A percentile compares a stretch with the other conserved stretches of the same genome.
These are phyloP conservation scores for Ailurus styani DNA, from an alignment of 2,113 vertebrate species.

Conservation along the genomic window DNA sequence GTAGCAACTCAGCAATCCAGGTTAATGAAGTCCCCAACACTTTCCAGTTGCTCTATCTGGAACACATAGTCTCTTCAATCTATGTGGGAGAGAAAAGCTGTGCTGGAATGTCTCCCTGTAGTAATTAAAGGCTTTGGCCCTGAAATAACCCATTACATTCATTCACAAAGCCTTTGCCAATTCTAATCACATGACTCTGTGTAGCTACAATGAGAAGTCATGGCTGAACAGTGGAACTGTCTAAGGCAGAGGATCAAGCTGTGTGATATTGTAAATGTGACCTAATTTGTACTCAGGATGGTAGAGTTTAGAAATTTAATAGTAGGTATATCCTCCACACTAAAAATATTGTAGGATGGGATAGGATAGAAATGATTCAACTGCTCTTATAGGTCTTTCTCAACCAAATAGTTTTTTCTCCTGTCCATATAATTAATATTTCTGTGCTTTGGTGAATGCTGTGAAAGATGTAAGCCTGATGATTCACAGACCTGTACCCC, in stretches of 20 bases:
- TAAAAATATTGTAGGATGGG: not conserved
- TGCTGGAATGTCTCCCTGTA: not conserved
- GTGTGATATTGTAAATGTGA: not conserved
- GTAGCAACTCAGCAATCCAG: not conserved
- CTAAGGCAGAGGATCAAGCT: not conserved
- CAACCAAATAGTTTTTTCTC: not conserved
- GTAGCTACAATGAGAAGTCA: not conserved
- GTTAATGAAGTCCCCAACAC: not conserved
- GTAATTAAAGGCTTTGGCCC: not conserved
- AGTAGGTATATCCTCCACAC: not conserved
- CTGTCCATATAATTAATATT: not conserved
- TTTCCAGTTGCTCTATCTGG: not conserved
- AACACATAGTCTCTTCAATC: not conserved
- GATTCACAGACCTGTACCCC: no score
- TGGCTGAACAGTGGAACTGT: not conserved
- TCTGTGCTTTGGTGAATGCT: no score
- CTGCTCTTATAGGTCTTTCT: not conserved
- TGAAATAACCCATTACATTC: not conserved
- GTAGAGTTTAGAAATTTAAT: not conserved
- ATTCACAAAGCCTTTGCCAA: not conserved
- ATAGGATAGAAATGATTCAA: not conserved
- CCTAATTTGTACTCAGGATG: not conserved
- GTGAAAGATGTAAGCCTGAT: no score
- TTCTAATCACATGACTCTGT: not conserved
- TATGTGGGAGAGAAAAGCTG: not conserved